Conservation (phyloP, 1,140 invertebrate species). For the Pseudomyrmex gracilis region DNA sequence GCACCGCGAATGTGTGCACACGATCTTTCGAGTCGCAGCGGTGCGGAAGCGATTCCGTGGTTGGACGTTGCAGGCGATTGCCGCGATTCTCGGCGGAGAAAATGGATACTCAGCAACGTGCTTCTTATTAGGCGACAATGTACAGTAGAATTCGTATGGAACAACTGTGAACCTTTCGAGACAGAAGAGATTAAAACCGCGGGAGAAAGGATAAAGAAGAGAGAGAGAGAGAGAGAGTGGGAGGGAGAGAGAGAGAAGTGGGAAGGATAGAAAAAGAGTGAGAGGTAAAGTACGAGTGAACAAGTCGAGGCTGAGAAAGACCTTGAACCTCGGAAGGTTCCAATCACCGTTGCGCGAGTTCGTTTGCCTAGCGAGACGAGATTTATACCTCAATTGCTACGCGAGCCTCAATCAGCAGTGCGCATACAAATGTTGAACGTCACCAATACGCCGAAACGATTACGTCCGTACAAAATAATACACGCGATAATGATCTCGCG, state of each 20-base stretch:
- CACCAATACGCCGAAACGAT: constrained; percentile 29
- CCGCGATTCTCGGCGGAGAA: constrained; percentile 58
- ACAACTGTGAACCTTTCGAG: constrained; percentile 28
- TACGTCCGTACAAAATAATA: background rate
- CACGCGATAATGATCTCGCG: background rate
- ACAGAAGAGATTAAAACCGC: constrained; percentile 63
- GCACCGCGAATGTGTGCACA: background rate
- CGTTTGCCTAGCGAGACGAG: constrained; percentile 57
- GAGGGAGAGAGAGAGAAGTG: background rate
- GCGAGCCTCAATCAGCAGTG: constrained; percentile 33
- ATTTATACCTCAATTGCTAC: constrained; percentile 60
- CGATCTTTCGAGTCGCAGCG: constrained; percentile 17
- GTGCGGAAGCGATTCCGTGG: constrained; percentile 60
- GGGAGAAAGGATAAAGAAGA: background rate
- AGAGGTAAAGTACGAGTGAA: constrained; percentile 27
- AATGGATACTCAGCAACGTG: constrained; percentile 64
- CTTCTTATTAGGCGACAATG: constrained; percentile 66
- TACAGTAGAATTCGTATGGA: constrained; percentile 63
- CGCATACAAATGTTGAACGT: constrained; percentile 26
- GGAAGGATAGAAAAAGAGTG: background rate
- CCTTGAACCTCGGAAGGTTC: constrained; percentile 60
- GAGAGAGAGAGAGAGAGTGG: constrained; percentile 9
- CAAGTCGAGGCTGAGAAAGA: constrained; percentile 38
- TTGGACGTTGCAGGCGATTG: constrained; percentile 34
- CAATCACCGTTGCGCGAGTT: constrained; percentile 59